These are phyloP conservation scores for Agonopterix heracliana DNA, from an alignment of 2,888 invertebrate species.

Conservation along the genomic window DNA sequence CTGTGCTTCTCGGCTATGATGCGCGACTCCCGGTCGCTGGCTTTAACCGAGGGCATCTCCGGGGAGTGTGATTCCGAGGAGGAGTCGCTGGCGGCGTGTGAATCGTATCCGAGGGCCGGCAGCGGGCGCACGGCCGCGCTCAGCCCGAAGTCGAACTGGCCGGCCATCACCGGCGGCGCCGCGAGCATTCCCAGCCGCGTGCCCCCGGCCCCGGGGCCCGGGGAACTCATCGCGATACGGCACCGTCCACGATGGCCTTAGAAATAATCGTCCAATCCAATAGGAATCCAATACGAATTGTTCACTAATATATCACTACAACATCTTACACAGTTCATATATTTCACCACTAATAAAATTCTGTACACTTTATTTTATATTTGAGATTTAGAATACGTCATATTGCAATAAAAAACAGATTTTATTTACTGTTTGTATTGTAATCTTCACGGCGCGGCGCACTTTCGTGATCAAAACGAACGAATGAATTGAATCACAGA, in stretches of 20 bases:
- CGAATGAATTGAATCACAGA: no score
- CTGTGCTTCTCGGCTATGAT: slow-evolving; percentile 95
- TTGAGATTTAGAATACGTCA: neutral
- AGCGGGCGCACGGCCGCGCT: slow-evolving; percentile 38
- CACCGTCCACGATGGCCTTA: slow-evolving; percentile 3
- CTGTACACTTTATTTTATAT: neutral
- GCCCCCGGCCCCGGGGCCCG: slow-evolving; percentile 39
- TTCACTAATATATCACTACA: neutral
- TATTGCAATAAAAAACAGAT: neutral
- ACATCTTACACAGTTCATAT: neutral
- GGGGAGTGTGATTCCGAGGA: slow-evolving; percentile 65
- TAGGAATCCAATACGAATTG: slow-evolving; percentile 6
- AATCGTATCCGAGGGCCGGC: slow-evolving; percentile 30
- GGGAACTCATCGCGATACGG: slow-evolving; percentile 45
- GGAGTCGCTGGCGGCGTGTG: slow-evolving; percentile 50
- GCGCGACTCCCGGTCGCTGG: slow-evolving; percentile 86
- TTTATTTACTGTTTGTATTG: neutral
- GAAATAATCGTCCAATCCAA: slow-evolving; percentile 7
- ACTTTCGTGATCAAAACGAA: neutral
- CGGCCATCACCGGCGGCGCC: slow-evolving; percentile 23
- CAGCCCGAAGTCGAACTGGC: slow-evolving; percentile 45
- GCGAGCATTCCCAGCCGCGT: slow-evolving; percentile 39
- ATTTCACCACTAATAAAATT: neutral
- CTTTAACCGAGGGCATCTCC: slow-evolving; percentile 57
- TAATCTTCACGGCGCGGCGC: neutral